These are phyloP conservation scores for Monoplex corrugatus DNA, from an alignment of 2,888 invertebrate genomes.

Conservation along the genomic window DNA sequence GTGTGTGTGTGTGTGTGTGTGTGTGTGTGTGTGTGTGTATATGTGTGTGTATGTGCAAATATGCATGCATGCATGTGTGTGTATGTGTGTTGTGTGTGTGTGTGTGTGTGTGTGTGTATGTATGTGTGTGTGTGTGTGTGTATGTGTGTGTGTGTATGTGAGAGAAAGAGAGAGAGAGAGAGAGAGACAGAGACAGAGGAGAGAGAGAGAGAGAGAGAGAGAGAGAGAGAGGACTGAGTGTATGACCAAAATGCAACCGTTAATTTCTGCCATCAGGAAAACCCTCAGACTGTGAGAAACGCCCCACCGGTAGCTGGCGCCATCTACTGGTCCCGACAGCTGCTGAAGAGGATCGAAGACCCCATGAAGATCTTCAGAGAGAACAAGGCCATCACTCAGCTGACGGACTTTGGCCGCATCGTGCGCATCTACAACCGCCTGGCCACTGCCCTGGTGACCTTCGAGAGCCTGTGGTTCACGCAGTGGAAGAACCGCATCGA, in stretches of 20 bases:
- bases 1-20: too few relatives aligned
- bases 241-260: too few relatives aligned
- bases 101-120: too few relatives aligned
- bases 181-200: too few relatives aligned
- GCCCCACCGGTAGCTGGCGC: conserved; percentile 81
- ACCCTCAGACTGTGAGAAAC: conserved; percentile 78
- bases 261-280: conserved; percentile 68
- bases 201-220: too few relatives aligned
- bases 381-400: conserved; percentile 77
- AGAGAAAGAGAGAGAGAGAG: too few relatives aligned
- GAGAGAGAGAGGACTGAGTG: too few relatives aligned
- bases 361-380: conserved; percentile 81
- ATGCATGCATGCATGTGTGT: too few relatives aligned
- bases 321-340: conserved; percentile 80
- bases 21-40: too few relatives aligned
- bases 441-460: conserved; percentile 79
- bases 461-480: conserved; percentile 80
- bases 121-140: neutral
- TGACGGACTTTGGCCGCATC: conserved; percentile 78
- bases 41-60: too few relatives aligned
- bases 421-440: conserved; percentile 77
- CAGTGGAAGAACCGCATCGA: conserved; percentile 80
- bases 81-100: too few relatives aligned
- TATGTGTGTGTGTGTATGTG: neutral
- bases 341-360: conserved; percentile 80